Evolutionary conservation across 2,113 vertebrate species (phyloP), one percentile per base, ranked within the genome.

Genomic region (Hemibagrus wyckioides): DNA sequence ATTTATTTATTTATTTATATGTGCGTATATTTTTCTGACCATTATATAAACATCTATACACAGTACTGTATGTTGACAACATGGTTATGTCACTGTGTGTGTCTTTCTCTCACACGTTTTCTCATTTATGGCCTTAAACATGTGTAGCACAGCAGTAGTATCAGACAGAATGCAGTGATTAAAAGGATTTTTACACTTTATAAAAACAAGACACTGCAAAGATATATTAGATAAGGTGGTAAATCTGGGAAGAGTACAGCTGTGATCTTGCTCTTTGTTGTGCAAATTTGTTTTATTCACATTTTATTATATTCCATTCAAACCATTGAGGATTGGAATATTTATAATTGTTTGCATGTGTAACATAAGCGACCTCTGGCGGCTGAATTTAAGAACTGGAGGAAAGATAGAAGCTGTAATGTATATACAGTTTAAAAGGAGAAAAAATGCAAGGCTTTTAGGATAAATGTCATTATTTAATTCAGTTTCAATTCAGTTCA

Each of bases 351-450:
- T 39, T 41, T 79, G 4, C 1, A 85, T 56, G 57, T 87, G 76
- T 39, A 86, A 15, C 13, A 41, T 41, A 81, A 57, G 65, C 67
- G 88, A 82, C 88, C 76, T 87, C 88, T 89, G 56, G 76, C 75
- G 88, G 82, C 48, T 52, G 61, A 80, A n/a, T 0, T 65, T 5
- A n/a, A 48, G 48, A 80, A 80, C 21, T 79, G 15, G 6, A 30
- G 39, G 9, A 48, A 48, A 5, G 69, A 73, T 1, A 41, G 69
- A 73, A 41, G 21, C 36, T 41, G 67, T 71, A 39, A 41, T 41
- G 33, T 71, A 28, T 3, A 25, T 39, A 11, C 21, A 1, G 23
- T 41, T 36, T 39, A 19, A 7, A 33, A 69, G 30, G 30, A 36
- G 36, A 23, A 13, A 19, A 73, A 73, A 23, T 23, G 21, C 19